phyloP scores from a whole-genome alignment of 2,888 invertebrate species.

The Ophion slaviceki region DNA sequence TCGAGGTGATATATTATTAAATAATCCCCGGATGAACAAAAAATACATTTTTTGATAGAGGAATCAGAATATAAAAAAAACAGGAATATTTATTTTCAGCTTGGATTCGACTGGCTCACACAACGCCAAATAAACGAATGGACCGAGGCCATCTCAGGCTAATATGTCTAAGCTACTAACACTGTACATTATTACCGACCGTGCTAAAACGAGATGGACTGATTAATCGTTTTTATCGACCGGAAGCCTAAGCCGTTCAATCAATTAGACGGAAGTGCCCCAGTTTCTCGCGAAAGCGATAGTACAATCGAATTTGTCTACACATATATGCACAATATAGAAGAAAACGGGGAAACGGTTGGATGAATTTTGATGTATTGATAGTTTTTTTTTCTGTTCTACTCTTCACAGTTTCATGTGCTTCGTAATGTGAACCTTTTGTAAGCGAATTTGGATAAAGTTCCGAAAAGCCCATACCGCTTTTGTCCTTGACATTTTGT shows the following conservation, averaged over 20 bases:
- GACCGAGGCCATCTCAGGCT: background rate
- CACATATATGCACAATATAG: background rate
- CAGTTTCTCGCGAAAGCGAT: constrained; percentile 26
- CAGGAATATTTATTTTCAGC: constrained; percentile 27
- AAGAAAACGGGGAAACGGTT: too few relatives aligned
- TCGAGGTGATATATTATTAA: constrained; percentile 7
- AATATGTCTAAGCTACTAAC: constrained; percentile 8
- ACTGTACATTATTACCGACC: constrained; percentile 57
- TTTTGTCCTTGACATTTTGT: too few relatives aligned
- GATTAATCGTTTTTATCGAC: constrained; percentile 59
- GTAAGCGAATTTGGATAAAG: too few relatives aligned
- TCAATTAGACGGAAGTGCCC: constrained; percentile 52
- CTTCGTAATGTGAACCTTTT: too few relatives aligned
- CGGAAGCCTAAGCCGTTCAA: constrained; percentile 47
- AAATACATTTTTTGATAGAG: constrained; percentile 12
- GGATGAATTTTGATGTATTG: too few relatives aligned
- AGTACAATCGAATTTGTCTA: constrained; percentile 6
- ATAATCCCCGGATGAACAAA: constrained; percentile 18
- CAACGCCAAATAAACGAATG: background rate
- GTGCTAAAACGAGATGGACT: constrained; percentile 46
- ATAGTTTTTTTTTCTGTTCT: too few relatives aligned
- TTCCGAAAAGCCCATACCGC: too few relatives aligned
- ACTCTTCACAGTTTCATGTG: too few relatives aligned
- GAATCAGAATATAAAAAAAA: constrained; percentile 15
- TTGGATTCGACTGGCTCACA: background rate